Base-by-base conservation (phyloP, 2,113 vertebrate species). In the Gnathonemus echidnorhynchus region DNA sequence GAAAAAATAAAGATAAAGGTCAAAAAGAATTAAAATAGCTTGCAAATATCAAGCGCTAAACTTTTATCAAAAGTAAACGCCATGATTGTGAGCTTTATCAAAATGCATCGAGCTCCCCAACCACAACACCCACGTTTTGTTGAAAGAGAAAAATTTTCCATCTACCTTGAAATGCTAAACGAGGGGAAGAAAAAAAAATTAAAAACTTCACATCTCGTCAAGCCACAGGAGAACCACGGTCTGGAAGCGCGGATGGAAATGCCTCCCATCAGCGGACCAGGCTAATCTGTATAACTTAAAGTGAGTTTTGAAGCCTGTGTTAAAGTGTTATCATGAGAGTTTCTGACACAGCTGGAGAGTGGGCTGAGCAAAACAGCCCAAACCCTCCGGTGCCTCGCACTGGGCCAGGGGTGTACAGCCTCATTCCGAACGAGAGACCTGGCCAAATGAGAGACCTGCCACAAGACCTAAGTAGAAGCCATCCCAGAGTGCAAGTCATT, bases 401-500 rank as follows among this genome's bases (percentile, higher is more conserved):
- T 6, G 13, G 66, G 5, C 31, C 31, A 77, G 11, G 4, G 31
- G 5, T 39, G 13, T 42, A 39, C 35, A 80, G 4, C 35, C 74
- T 15, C 15, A 77, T 77, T 19, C 35, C 17, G 13, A 77, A 13
- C 4, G 70, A 39, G 31, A 15, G 31, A 21, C 52, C 17, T 19
- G 52, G n/a, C 11, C 27, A 27, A 13, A 74, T 70, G 19, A 52
- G 15, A 52, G 50, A 21, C 53, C 19, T 21, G 53, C 53, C 19
- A 56, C 53, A 49, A 85, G 45, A n/a, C 31, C 50, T 31, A 45
- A 89, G 88, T 90, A 66, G 5, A 52, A 52, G 89, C 91, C 91
- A 92, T 89, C 53, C 74, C 90, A 91, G 90, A 93, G 92, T 88
- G 91, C 92, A 10, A 21, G 87, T n/a, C 2, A 88, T 92, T 45